Percentiles rank a stretch among this genome's conserved stretches.
Evolutionary conservation across 2,113 vertebrate species (phyloP).

Genomic region (Scartelaos histophorus): DNA sequence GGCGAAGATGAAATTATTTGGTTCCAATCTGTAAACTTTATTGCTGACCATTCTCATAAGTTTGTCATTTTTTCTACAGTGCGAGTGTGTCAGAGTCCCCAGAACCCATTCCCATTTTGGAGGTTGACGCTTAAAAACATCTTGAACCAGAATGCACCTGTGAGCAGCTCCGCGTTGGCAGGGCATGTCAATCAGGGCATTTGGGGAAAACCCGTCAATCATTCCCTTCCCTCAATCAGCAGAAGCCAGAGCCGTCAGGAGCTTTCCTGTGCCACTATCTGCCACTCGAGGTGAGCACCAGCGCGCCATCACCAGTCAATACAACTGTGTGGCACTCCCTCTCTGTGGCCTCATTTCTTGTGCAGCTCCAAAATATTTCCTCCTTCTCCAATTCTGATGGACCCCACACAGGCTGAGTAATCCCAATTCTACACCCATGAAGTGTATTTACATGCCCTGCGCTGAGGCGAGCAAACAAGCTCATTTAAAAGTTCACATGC

Average conservation of each 20-base stretch:
- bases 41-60: conserved; percentile 4
- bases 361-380: conserved; percentile 59
- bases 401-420: conserved; percentile 33
- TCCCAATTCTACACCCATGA: conserved; percentile 70
- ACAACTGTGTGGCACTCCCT: conserved; percentile 63
- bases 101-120: conserved; percentile 8
- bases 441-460: conserved; percentile 82
- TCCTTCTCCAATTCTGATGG: conserved; percentile 44
- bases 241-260: conserved; percentile 55
- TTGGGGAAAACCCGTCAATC: conserved; percentile 71
- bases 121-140: conserved; percentile 21
- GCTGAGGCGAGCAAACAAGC: conserved; percentile 83
- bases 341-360: conserved; percentile 70
- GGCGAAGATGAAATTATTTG: not conserved
- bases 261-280: conserved; percentile 60
- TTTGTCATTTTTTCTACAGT: not conserved
- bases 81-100: conserved; percentile 11
- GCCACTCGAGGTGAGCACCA: conserved; percentile 61
- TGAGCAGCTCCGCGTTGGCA: conserved; percentile 61
- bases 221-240: conserved; percentile 53
- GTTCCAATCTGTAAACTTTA: conserved; percentile 3
- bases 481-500: conserved; percentile 89
- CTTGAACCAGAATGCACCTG: conserved; percentile 57
- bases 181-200: conserved; percentile 66
- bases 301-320: conserved; percentile 60